phyloP scores from a whole-genome alignment of 2,113 vertebrate species.

The Jaculus jaculus region DNA sequence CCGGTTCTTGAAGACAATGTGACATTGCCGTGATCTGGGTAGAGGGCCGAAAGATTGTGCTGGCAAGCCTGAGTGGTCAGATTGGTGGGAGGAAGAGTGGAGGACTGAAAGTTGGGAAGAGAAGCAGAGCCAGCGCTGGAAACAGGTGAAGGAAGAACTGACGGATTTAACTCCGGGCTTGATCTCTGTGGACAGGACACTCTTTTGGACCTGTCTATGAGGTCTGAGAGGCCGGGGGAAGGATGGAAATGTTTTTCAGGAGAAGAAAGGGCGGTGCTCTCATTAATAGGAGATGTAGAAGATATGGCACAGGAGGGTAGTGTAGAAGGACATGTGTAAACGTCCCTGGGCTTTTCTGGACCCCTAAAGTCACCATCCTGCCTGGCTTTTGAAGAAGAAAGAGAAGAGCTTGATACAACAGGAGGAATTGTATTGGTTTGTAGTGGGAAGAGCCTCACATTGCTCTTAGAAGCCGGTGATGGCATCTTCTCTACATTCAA shows the following conservation, averaged over 20 bases:
- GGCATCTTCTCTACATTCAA: conserved; percentile 48
- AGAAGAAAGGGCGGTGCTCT: not conserved
- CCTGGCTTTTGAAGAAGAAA: conserved; percentile 66
- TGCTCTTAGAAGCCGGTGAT: conserved; percentile 56
- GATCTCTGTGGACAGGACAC: not conserved
- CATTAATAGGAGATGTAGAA: conserved; percentile 70
- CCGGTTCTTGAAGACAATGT: conserved; percentile 69
- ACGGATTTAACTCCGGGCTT: not conserved
- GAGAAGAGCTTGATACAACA: conserved; percentile 59
- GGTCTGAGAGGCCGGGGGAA: conserved; percentile 63
- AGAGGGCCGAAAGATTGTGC: conserved; percentile 52
- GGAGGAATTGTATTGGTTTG: conserved; percentile 52
- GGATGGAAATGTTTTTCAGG: conserved; percentile 66
- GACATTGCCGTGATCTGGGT: conserved; percentile 48
- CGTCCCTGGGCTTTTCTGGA: conserved; percentile 72
- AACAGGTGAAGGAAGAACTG: not conserved
- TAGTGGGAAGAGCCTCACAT: conserved; percentile 39
- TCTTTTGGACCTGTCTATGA: conserved; percentile 62
- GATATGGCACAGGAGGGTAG: conserved; percentile 71
- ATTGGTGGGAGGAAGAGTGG: not conserved
- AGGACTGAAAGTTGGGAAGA: not conserved
- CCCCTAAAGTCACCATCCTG: conserved; percentile 7
- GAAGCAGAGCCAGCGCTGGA: conserved; percentile 52
- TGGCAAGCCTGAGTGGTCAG: conserved; percentile 2
- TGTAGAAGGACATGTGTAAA: conserved; percentile 70